Conservation (phyloP, 2,888 invertebrate species). For the Caenorhabditis zanzibari region DNA sequence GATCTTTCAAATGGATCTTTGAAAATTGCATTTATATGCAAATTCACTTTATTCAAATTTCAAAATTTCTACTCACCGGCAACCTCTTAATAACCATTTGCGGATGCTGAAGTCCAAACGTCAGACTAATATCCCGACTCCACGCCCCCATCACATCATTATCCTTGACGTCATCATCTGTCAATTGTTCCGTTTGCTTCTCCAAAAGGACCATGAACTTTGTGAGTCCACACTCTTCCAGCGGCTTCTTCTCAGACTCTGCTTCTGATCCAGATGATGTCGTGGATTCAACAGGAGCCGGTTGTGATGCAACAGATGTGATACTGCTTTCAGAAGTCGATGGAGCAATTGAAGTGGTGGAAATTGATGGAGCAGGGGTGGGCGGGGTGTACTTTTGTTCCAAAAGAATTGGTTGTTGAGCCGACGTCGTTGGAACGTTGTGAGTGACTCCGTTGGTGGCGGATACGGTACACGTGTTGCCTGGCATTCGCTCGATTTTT, state of each 20-base stretch:
- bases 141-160: conserved; percentile 70
- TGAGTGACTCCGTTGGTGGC: conserved; percentile 58
- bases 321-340: conserved; percentile 31
- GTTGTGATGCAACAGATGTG: conserved; percentile 10
- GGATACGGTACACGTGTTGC: conserved; percentile 58
- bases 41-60: not conserved
- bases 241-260: conserved; percentile 41
- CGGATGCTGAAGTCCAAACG: conserved; percentile 73
- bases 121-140: conserved; percentile 72
- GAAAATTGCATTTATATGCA: conserved; percentile 12
- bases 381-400: conserved; percentile 14
- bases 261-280: conserved; percentile 58
- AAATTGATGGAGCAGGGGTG: not conserved
- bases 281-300: conserved; percentile 50
- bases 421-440: conserved; percentile 33
- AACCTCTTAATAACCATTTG: conserved; percentile 71
- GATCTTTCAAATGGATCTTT: conserved; percentile 7
- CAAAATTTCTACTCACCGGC: conserved; percentile 56
- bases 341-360: conserved; percentile 10
- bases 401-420: not conserved
- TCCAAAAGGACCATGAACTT: conserved; percentile 68
- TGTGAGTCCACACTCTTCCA: conserved; percentile 60
- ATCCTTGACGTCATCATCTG: conserved; percentile 69
- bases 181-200: conserved; percentile 70
- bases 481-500: conserved; percentile 67